phyloP scores from a whole-genome alignment of 2,113 vertebrate species.

The Notarius lentiginosus region DNA sequence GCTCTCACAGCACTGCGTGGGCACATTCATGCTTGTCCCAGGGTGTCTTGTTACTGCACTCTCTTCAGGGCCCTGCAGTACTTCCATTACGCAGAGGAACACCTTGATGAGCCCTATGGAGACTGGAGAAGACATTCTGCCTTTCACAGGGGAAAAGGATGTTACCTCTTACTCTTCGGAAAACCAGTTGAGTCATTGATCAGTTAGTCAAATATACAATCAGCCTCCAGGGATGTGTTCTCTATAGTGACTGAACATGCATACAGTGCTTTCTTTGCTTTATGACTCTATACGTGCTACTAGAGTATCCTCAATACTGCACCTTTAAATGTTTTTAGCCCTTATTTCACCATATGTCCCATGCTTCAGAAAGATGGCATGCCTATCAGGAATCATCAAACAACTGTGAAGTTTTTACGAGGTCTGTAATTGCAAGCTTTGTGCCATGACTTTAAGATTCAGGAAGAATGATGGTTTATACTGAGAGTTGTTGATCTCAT shows the following conservation, averaged over 20 bases:
- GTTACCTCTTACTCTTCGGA: slow-evolving; percentile 17
- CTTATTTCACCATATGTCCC: neutral
- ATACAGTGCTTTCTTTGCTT: neutral
- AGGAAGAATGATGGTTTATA: neutral
- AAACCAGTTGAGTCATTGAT: slow-evolving; percentile 23
- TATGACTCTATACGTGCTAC: neutral
- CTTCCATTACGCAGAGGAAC: slow-evolving; percentile 25
- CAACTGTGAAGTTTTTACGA: neutral
- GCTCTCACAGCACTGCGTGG: slow-evolving; percentile 16
- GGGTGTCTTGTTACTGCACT: slow-evolving; percentile 24
- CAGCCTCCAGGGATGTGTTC: neutral
- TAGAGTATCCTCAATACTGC: neutral
- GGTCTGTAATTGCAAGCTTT: neutral
- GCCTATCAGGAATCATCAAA: neutral
- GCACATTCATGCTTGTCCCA: slow-evolving; percentile 15
- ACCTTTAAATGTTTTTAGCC: neutral
- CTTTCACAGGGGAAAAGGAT: neutral
- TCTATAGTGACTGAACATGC: neutral
- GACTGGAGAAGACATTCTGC: neutral
- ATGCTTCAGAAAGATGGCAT: neutral
- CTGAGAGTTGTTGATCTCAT: neutral
- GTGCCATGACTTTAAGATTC: neutral
- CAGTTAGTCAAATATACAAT: neutral
- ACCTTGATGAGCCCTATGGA: slow-evolving; percentile 35
- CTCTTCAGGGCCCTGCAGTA: neutral